A percentile compares a stretch with the other conserved stretches of the same genome.
phyloP scores from a whole-genome alignment of 2,888 invertebrate species.

The Aspidapion aeneum region DNA sequence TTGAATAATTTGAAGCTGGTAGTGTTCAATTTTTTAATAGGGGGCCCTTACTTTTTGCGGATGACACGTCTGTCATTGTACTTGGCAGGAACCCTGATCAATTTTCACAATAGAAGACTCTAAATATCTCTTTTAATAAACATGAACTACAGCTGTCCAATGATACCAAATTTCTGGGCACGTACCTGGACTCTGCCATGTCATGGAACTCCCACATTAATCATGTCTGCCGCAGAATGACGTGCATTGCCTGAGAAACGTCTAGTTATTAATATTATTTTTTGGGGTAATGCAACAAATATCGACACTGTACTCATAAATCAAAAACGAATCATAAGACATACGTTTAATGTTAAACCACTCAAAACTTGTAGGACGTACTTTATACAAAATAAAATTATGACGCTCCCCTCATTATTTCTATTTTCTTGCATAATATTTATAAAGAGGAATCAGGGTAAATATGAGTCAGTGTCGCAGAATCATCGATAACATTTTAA shows the following conservation, averaged over 20 bases:
- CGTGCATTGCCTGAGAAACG: not conserved
- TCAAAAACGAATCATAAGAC: not conserved
- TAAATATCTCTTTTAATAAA: not conserved
- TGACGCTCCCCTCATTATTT: not conserved
- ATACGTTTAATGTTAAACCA: not conserved
- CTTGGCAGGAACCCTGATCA: too few species aligned
- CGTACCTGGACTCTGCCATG: not conserved
- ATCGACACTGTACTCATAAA: not conserved
- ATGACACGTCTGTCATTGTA: too few species aligned
- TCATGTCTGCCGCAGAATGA: not conserved
- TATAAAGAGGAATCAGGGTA: too few species aligned
- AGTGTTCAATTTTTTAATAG: too few species aligned
- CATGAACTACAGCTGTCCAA: not conserved
- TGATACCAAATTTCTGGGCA: not conserved
- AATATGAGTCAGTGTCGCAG: too few species aligned
- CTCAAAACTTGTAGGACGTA: not conserved
- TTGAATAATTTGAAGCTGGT: too few species aligned
- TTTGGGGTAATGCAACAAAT: not conserved
- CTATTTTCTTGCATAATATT: too few species aligned
- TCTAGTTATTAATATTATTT: not conserved
- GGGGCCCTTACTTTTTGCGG: too few species aligned
- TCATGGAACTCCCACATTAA: not conserved
- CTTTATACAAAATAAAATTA: not conserved
- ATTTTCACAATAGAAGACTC: not conserved
- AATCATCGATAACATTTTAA: too few species aligned